Conservation (phyloP, 2,888 invertebrate species). For the Drosophila barbarae region DNA sequence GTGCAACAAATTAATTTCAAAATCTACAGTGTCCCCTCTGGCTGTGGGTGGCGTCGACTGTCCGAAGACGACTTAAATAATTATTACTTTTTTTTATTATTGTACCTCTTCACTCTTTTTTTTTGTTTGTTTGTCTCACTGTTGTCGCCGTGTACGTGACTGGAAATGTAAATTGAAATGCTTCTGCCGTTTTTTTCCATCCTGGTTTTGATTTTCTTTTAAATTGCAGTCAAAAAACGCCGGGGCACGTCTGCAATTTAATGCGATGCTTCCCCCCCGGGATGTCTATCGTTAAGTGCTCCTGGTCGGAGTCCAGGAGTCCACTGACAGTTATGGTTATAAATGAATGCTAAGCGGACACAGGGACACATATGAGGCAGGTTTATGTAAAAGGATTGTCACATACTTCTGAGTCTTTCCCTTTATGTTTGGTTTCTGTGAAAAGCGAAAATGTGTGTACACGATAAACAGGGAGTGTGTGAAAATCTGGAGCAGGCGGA, state of each 20-base stretch:
- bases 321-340: constrained; percentile 2
- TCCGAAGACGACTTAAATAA: constrained; percentile 11
- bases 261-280: constrained; percentile 30
- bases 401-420: constrained; percentile 1
- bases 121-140: constrained; percentile 16
- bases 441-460: constrained; percentile 20
- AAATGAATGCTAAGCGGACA: constrained; percentile 16
- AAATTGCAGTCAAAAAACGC: constrained; percentile 45
- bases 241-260: constrained; percentile 57
- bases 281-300: constrained; percentile 17
- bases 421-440: not conserved
- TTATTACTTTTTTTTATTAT: constrained; percentile 18
- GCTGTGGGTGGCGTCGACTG: constrained; percentile 11
- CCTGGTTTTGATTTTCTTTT: constrained; percentile 37
- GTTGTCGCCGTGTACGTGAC: constrained; percentile 57
- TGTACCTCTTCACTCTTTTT: not conserved
- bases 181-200: constrained; percentile 28
- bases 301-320: constrained; percentile 9
- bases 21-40: constrained; percentile 21
- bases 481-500: constrained; percentile 20
- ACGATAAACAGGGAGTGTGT: constrained; percentile 2
- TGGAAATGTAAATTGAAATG: constrained; percentile 53
- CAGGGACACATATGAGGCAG: constrained; percentile 3
- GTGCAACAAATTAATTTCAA: constrained; percentile 54
- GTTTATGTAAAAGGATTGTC: constrained; percentile 28